Percentiles rank a stretch among this genome's conserved stretches.
phyloP scores from a whole-genome alignment of 2,888 invertebrate genomes.

The Yponomeuta evonymella region DNA sequence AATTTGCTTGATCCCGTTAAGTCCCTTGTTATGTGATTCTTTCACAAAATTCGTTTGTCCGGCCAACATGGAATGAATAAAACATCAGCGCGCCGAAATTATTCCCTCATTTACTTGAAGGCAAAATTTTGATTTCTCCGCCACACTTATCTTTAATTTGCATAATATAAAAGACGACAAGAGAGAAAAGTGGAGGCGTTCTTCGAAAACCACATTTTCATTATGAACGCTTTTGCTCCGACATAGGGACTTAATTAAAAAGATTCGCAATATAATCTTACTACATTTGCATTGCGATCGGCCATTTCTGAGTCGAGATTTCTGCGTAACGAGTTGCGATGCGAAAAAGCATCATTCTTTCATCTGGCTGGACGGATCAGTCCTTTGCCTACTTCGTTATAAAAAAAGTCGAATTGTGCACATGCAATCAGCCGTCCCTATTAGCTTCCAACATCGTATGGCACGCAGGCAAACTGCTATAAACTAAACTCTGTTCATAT shows the following conservation, averaged over 20 bases:
- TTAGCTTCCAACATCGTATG: constrained; percentile 58
- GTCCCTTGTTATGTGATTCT: constrained; percentile 15
- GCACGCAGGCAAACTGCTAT: constrained; percentile 36
- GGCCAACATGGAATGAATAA: constrained; percentile 41
- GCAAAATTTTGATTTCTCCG: constrained; percentile 37
- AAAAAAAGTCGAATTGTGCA: constrained; percentile 14
- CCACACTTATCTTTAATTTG: constrained; percentile 15
- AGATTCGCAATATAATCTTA: not conserved
- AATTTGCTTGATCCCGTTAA: not conserved
- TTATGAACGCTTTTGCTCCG: not conserved
- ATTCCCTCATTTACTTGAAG: constrained; percentile 39
- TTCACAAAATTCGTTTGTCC: constrained; percentile 26
- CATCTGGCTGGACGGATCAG: not conserved
- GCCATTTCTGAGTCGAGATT: not conserved
- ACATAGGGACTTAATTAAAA: not conserved
- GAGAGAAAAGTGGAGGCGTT: not conserved
- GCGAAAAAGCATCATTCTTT: not conserved
- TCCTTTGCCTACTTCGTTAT: not conserved
- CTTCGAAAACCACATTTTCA: not conserved
- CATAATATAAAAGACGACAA: not conserved
- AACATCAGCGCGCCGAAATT: constrained; percentile 33
- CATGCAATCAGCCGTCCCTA: constrained; percentile 64
- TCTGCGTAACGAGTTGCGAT: not conserved
- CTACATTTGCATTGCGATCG: not conserved
- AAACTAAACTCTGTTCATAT: not conserved